Evolutionary conservation across 1,140 invertebrate species (phyloP).

Genomic region (Sipha flava): DNA sequence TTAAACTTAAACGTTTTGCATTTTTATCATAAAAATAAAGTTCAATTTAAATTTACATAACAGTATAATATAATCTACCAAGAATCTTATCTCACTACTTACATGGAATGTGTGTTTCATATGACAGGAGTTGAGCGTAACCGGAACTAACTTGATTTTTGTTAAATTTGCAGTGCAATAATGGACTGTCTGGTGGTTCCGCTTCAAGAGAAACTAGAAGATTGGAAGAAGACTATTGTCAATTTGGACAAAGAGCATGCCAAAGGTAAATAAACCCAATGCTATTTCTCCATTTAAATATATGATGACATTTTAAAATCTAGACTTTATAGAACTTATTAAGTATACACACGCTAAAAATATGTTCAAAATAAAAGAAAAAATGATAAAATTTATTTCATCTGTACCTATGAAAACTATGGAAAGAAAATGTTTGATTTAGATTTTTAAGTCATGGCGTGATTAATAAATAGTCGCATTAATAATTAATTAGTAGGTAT

Average conservation of each 20-base stretch:
- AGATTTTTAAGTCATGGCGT: no score
- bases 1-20: no score
- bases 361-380: background rate
- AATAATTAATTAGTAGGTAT: no score
- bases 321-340: background rate
- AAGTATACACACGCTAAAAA: background rate
- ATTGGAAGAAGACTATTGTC: slow-evolving; percentile 75
- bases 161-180: slow-evolving; percentile 51
- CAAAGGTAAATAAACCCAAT: slow-evolving; percentile 52
- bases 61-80: background rate
- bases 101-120: background rate
- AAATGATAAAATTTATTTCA: no score
- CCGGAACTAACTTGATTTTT: slow-evolving; percentile 34
- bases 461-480: no score
- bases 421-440: no score
- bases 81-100: background rate
- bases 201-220: slow-evolving; percentile 79
- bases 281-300: background rate
- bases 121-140: slow-evolving; percentile 14
- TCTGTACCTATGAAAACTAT: no score
- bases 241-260: slow-evolving; percentile 83
- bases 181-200: slow-evolving; percentile 74
- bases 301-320: background rate
- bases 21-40: no score
- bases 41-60: no score